Conservation (phyloP, 2,797 vertebrate species). For the Poecilia wingei region DNA sequence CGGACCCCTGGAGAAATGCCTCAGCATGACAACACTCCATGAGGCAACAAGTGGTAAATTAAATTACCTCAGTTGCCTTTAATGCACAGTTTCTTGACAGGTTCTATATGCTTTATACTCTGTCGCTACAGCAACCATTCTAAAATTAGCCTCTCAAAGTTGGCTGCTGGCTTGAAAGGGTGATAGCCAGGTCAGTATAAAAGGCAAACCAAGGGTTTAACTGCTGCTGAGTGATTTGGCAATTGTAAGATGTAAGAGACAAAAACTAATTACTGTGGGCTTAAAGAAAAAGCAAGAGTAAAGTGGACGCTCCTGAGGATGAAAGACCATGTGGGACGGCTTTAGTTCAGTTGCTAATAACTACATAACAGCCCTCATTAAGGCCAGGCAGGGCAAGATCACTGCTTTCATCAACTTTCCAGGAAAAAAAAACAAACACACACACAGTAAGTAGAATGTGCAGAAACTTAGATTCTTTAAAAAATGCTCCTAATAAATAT, state of each 20-base stretch:
- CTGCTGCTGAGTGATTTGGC: conserved; percentile 69
- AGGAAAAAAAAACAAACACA: conserved; percentile 11
- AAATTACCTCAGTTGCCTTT: conserved; percentile 66
- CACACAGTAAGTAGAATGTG: conserved; percentile 38
- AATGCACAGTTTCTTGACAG: conserved; percentile 57
- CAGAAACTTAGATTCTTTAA: conserved; percentile 16
- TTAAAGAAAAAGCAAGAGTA: conserved; percentile 71
- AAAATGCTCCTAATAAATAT: conserved; percentile 20
- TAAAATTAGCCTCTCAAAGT: conserved; percentile 65
- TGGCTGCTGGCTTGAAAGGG: conserved; percentile 58
- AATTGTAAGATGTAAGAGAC: conserved; percentile 66
- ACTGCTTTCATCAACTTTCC: conserved; percentile 63
- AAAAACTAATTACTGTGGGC: conserved; percentile 78
- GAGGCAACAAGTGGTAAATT: conserved; percentile 71
- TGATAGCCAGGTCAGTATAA: conserved; percentile 67
- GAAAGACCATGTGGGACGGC: conserved; percentile 59
- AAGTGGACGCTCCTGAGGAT: conserved; percentile 63
- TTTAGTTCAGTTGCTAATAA: conserved; percentile 76
- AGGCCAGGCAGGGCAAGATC: conserved; percentile 59
- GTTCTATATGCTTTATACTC: conserved; percentile 33
- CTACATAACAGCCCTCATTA: conserved; percentile 73
- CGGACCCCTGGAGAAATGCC: conserved; percentile 37
- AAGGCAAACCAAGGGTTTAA: conserved; percentile 66
- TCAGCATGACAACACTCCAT: conserved; percentile 53
- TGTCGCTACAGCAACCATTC: conserved; percentile 39